Conservation (phyloP, 2,113 vertebrate species). For the Rhea americana region DNA sequence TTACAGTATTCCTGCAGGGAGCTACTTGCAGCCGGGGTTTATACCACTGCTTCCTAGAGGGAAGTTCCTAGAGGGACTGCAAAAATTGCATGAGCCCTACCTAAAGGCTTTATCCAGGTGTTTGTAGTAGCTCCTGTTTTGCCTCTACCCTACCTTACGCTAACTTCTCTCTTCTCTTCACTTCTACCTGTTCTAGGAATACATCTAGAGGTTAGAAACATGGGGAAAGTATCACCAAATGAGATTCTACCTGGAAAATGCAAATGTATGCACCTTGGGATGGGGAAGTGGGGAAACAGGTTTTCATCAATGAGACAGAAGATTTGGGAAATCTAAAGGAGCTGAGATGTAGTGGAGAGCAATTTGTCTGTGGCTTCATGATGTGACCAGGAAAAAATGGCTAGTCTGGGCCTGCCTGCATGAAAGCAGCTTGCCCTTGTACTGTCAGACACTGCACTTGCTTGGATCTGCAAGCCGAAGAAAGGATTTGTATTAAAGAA, state of each 20-base stretch:
- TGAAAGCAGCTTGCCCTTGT: background rate
- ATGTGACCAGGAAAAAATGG: background rate
- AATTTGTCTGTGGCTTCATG: background rate
- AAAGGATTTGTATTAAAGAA: background rate
- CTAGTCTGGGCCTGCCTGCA: background rate
- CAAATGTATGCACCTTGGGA: background rate
- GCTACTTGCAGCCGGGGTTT: background rate
- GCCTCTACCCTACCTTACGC: background rate
- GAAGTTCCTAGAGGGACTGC: background rate
- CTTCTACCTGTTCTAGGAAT: background rate
- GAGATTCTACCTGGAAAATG: background rate
- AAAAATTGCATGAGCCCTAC: background rate
- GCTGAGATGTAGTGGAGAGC: background rate
- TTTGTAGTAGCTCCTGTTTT: background rate
- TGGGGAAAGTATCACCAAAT: background rate
- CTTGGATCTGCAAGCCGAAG: background rate
- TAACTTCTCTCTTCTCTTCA: background rate
- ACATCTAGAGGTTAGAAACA: background rate
- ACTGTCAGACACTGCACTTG: background rate
- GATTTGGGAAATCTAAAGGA: background rate
- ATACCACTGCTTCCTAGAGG: accelerated
- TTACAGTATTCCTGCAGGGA: background rate
- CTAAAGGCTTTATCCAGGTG: background rate
- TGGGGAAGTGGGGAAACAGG: background rate
- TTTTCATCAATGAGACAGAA: background rate